Conservation (phyloP, 2,113 vertebrate species). For the Indicator indicator region DNA sequence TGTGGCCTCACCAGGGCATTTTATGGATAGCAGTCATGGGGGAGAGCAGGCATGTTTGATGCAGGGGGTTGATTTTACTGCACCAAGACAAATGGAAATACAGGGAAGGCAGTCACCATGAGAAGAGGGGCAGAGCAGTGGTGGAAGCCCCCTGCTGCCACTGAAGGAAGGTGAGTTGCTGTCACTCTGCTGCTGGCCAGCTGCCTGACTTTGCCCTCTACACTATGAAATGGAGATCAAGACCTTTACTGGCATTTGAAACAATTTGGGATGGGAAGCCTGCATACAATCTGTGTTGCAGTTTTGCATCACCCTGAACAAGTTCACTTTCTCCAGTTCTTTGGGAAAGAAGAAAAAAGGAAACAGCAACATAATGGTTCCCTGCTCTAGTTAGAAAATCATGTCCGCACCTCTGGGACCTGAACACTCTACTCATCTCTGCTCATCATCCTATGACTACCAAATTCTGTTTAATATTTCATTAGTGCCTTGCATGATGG, state of each 20-base stretch:
- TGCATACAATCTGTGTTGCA: neutral
- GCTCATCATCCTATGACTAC: fast-evolving
- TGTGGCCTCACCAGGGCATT: no score
- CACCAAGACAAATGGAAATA: neutral
- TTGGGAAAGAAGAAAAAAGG: neutral
- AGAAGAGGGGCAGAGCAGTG: neutral
- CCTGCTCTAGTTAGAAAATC: neutral
- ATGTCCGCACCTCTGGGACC: neutral
- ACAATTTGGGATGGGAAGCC: neutral
- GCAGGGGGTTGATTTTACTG: neutral
- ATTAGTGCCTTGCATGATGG: neutral
- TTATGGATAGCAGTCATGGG: neutral
- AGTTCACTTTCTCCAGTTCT: neutral
- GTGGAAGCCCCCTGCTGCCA: fast-evolving
- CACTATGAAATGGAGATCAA: neutral
- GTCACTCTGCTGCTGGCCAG: neutral
- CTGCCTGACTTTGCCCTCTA: neutral
- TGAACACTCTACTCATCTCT: neutral
- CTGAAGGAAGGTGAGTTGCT: neutral
- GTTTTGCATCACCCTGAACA: neutral
- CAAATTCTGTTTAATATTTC: neutral
- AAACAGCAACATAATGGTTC: neutral
- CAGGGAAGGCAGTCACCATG: fast-evolving
- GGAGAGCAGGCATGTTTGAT: neutral
- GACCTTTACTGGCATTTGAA: neutral